These are phyloP conservation scores for Chaetophractus vellerosus DNA, from an alignment of 2,797 vertebrate genomes.

Conservation along the genomic window DNA sequence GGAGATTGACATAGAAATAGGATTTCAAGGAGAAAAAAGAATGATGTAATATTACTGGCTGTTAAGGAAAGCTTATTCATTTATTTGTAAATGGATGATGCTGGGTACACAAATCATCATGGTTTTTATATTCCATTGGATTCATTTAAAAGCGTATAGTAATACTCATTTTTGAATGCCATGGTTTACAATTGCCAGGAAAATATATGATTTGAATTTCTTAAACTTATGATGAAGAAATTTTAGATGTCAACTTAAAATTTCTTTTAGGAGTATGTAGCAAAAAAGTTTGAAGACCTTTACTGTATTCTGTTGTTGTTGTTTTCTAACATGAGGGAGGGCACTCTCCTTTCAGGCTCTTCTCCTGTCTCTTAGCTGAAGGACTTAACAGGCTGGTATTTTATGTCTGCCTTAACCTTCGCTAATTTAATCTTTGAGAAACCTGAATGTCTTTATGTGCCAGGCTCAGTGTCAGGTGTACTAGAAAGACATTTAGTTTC, in stretches of 20 bases:
- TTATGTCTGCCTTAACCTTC: neutral
- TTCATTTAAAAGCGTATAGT: neutral
- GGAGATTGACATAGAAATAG: neutral
- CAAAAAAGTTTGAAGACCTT: neutral
- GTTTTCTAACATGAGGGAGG: neutral
- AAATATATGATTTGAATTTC: neutral
- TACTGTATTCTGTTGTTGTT: neutral
- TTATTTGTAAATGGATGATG: conserved; percentile 9
- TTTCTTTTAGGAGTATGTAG: neutral
- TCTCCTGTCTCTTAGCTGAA: neutral
- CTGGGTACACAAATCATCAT: neutral
- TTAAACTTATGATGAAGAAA: conserved; percentile 5
- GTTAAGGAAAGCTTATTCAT: neutral
- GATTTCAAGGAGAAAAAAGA: conserved; percentile 1
- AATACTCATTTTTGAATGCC: neutral
- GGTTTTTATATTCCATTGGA: neutral
- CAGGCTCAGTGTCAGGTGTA: neutral
- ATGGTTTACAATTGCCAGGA: conserved; percentile 1
- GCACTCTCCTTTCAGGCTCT: neutral
- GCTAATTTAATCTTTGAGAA: neutral
- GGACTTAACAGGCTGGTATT: neutral
- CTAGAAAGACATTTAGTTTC: neutral
- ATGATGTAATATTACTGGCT: neutral
- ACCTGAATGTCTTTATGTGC: neutral
- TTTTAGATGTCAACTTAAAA: neutral